Conservation (phyloP, 1,140 invertebrate genomes). For the Scylla paramamosain region DNA sequence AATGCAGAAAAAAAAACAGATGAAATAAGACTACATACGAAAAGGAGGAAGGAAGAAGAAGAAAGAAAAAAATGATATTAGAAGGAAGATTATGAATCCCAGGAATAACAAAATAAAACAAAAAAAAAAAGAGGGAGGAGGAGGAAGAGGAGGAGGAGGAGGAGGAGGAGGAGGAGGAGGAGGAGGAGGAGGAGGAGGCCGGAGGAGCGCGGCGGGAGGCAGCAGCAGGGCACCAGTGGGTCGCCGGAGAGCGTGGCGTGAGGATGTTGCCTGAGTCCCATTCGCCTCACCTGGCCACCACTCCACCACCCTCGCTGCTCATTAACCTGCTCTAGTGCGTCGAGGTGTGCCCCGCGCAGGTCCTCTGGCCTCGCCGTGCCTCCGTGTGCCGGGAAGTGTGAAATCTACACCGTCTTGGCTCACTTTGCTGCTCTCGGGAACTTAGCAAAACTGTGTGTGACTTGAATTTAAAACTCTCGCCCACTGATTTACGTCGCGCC, state of each 20-base stretch:
- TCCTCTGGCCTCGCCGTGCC: background rate
- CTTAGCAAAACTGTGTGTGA: slow-evolving; percentile 13
- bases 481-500: background rate
- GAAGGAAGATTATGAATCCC: background rate
- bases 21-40: background rate
- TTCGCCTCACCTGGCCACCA: background rate
- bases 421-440: background rate
- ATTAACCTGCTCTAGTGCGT: slow-evolving; percentile 5
- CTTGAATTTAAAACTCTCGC: background rate
- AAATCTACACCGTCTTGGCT: background rate
- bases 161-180: background rate
- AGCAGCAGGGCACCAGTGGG: background rate
- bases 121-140: background rate
- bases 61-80: background rate
- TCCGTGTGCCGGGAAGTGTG: background rate
- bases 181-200: background rate
- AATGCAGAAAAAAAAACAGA: background rate
- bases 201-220: background rate
- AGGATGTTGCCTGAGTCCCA: background rate
- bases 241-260: background rate
- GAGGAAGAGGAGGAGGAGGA: background rate
- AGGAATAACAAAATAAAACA: background rate
- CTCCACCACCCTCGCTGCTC: background rate
- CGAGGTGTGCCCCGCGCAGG: background rate
- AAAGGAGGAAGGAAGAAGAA: background rate